Evolutionary conservation across 2,888 invertebrate genomes (phyloP).

Genomic region (Brenthis hecate): DNA sequence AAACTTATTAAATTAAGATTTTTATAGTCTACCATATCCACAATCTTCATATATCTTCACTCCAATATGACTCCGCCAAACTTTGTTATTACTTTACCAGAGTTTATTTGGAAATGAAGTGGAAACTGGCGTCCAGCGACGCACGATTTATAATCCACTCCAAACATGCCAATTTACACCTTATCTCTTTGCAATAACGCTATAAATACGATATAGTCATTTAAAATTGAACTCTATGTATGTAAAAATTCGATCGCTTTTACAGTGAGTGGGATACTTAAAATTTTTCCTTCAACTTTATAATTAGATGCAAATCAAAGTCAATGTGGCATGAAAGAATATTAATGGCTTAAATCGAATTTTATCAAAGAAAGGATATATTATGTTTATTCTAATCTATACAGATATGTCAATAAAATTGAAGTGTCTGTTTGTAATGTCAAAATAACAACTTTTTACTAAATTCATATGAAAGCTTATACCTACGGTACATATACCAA

Average conservation of each 20-base stretch:
- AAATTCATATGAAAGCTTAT: no score
- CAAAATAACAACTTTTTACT: no score
- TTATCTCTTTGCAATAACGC: conserved; percentile 43
- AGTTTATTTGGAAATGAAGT: conserved; percentile 75
- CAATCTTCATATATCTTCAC: conserved; percentile 40
- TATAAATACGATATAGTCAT: conserved; percentile 6
- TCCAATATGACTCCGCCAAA: conserved; percentile 63
- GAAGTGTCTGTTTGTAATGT: no score
- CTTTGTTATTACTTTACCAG: conserved; percentile 70
- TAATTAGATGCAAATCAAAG: conserved; percentile 38
- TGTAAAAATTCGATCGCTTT: conserved; percentile 5
- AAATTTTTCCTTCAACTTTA: conserved; percentile 29
- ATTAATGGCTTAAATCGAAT: conserved; percentile 16
- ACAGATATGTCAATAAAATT: no score
- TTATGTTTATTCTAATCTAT: no score
- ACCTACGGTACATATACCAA: no score
- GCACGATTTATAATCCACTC: conserved; percentile 60
- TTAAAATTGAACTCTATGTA: conserved; percentile 22
- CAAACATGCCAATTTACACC: conserved; percentile 46
- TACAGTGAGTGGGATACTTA: neutral
- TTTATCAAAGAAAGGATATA: neutral
- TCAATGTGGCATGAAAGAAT: conserved; percentile 29
- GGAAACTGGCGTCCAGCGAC: conserved; percentile 65
- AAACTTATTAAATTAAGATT: conserved; percentile 19
- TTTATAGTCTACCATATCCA: conserved; percentile 45